These are phyloP conservation scores for Cryptotis parvus DNA, from an alignment of 2,113 vertebrate genomes.

Conservation along the genomic window DNA sequence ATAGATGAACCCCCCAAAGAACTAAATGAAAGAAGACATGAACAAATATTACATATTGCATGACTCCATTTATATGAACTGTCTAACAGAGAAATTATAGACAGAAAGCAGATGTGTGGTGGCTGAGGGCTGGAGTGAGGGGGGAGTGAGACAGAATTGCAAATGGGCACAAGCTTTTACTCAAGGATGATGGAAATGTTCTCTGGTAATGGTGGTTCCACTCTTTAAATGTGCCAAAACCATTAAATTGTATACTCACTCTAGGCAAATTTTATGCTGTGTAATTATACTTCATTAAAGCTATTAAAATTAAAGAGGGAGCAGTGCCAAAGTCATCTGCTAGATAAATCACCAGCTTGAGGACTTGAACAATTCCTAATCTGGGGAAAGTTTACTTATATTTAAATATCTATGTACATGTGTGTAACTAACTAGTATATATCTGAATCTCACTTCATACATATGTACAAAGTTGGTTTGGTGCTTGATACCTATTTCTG, in stretches of 20 bases:
- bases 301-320: conserved; percentile 7
- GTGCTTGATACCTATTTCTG: background rate
- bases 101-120: background rate
- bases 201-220: background rate
- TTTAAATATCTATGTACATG: no score
- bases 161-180: background rate
- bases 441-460: background rate
- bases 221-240: background rate
- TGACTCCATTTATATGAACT: background rate
- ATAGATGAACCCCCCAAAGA: background rate
- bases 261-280: background rate
- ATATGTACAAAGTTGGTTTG: background rate
- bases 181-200: background rate
- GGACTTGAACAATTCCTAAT: background rate
- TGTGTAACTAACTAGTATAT: background rate
- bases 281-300: conserved; percentile 14
- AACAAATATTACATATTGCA: background rate
- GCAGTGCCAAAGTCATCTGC: background rate
- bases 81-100: background rate
- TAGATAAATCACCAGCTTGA: background rate
- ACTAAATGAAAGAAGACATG: background rate
- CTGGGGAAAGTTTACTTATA: background rate
- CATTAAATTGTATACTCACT: background rate
- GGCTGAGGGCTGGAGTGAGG: background rate
- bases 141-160: background rate